Base-by-base conservation (phyloP, 1,140 invertebrate genomes). In the Micrasema minimum region DNA sequence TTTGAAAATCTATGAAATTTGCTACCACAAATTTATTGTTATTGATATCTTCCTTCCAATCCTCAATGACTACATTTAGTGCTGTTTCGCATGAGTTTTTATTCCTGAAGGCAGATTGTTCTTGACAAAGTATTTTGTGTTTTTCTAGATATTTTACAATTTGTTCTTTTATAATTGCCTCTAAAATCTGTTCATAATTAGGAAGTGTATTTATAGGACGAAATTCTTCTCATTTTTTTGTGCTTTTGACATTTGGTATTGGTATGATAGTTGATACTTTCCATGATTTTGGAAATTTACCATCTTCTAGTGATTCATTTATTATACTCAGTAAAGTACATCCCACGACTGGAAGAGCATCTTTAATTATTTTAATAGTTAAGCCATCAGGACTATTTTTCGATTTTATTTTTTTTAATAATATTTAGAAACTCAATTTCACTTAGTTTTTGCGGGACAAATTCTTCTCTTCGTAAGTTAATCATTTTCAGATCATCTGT, bases 1-100 rank as follows among this genome's bases (percentile, higher is more conserved):
- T 45, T 45, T 10, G 10, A 45, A 45, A 10, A 45, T 45, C 41
- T 16, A 45, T 14, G 16, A 45, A 45, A 14, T 14, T 45, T n/a
- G 41, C 41, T 45, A 45, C 4, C 12, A 45, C 16, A 45, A 10
- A 45, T 6, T 45, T 45, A 1, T 45, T 10, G 16, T 11, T n/a
- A 45, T 45, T 45, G 3, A 45, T n/a, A n/a, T n/a, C n/a, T 45
- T 45, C 41, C 41, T 45, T 45, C 41, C 41, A 45, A 14, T 45
- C 41, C 16, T 45, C 41, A 0, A 45, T 10, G 2, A 45, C 10
- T n/a, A 45, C 7, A 1, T 45, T 45, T n/a, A 45, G 16, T 45
- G 10, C 41, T 5, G 41, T 45, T 45, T 45, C 41, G 16, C 41
- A 45, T 7, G 41, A 45, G 41, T 45, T 45, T 14, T 45, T 45